phyloP scores from a whole-genome alignment of 35 echinoderm and acorn worm genomes.

The Acanthaster planci region DNA sequence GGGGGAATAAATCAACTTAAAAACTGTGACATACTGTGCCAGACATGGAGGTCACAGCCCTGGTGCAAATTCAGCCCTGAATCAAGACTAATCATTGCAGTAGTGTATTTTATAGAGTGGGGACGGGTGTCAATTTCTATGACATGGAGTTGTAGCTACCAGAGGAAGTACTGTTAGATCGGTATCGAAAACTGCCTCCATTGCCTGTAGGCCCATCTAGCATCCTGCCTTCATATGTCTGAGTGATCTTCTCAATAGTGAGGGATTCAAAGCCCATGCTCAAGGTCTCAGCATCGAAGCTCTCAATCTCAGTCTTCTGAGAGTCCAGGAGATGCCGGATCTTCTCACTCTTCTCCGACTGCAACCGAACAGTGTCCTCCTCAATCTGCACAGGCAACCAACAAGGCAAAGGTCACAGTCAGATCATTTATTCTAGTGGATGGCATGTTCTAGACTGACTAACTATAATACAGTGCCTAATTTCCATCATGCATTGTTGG shows the following conservation, averaged over 20 bases:
- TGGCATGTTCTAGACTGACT: too few relatives aligned
- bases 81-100: too few relatives aligned
- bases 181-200: conserved; percentile 26
- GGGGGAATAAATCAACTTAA: too few relatives aligned
- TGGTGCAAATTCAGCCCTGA: too few relatives aligned
- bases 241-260: conserved; percentile 77
- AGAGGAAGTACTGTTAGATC: conserved; percentile 44
- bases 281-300: conserved; percentile 73
- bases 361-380: conserved; percentile 67
- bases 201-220: conserved; percentile 37
- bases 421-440: too few relatives aligned
- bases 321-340: conserved; percentile 73
- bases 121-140: not conserved
- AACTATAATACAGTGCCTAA: too few relatives aligned
- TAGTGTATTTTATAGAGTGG: too few relatives aligned
- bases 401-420: not conserved
- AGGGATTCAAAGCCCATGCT: conserved; percentile 66
- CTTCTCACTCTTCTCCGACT: conserved; percentile 65
- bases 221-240: conserved; percentile 65
- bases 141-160: conserved; percentile 37
- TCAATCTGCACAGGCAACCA: conserved; percentile 70
- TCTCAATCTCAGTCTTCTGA: conserved; percentile 60
- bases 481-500: too few relatives aligned
- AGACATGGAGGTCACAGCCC: too few relatives aligned
- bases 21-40: too few relatives aligned